phyloP scores from a whole-genome alignment of 2,113 vertebrate species.

The Rhagologus leucostigma region DNA sequence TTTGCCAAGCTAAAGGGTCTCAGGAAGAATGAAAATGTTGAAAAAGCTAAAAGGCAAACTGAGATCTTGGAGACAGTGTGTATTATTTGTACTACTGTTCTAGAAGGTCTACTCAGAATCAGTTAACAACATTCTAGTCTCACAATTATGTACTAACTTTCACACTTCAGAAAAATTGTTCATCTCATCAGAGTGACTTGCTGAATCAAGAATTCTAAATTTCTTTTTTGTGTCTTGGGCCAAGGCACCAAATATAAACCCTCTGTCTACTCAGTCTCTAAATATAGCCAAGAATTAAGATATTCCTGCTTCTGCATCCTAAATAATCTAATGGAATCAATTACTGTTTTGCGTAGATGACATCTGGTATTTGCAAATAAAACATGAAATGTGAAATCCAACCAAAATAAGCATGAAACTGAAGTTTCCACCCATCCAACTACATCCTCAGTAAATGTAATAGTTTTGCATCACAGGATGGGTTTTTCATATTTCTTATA shows the following conservation, averaged over 20 bases:
- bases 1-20: background rate
- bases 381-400: background rate
- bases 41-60: background rate
- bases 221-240: background rate
- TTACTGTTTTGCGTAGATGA: constrained; percentile 8
- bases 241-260: constrained; percentile 20
- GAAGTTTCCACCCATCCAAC: background rate
- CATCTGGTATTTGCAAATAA: constrained; percentile 45
- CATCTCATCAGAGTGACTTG: background rate
- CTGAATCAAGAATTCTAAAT: background rate
- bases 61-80: background rate
- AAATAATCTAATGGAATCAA: constrained; percentile 43
- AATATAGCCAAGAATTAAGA: constrained; percentile 38
- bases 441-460: background rate
- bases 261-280: background rate
- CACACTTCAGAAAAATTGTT: background rate
- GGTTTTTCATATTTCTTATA: background rate
- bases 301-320: constrained; percentile 11
- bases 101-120: background rate
- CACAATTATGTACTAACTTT: background rate
- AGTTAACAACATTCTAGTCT: background rate
- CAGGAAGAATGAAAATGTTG: background rate
- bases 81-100: background rate
- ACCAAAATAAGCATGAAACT: background rate
- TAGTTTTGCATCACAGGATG: background rate